A percentile compares a stretch with the other conserved stretches of the same genome.
Conservation (phyloP, 2,797 vertebrate species). For the Cyclopterus lumpus region DNA sequence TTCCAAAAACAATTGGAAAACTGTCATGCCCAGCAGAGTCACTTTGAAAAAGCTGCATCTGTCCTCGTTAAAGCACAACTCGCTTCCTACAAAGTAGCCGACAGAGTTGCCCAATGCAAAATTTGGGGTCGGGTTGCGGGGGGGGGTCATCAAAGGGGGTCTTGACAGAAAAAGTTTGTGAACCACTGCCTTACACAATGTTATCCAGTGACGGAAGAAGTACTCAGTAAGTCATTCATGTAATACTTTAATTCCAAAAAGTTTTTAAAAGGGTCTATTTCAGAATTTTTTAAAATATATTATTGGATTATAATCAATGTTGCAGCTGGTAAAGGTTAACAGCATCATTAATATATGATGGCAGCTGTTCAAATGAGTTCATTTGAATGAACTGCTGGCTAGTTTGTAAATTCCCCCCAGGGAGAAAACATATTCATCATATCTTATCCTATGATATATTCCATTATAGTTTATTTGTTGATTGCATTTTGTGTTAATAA, state of each 20-base stretch:
- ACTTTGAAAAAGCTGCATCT: no score
- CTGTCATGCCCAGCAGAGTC: no score
- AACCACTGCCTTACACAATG: slow-evolving; percentile 4
- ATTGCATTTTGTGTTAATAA: background rate
- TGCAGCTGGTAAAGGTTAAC: background rate
- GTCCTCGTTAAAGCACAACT: no score
- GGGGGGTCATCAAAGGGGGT: no score
- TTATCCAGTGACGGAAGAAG: background rate
- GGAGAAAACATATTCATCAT: background rate
- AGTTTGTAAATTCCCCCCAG: background rate
- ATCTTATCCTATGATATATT: background rate
- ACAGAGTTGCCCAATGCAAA: no score
- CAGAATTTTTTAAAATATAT: background rate
- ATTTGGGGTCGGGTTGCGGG: no score
- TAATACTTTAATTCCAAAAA: background rate
- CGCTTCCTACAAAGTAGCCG: no score
- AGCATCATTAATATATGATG: no score
- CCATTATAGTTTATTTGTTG: background rate
- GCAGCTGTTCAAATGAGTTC: background rate
- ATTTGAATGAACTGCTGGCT: background rate
- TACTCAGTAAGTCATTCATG: background rate
- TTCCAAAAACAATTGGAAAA: no score
- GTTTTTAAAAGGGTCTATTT: no score
- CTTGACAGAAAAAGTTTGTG: no score
- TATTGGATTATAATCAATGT: background rate